Evolutionary conservation across 2,888 invertebrate genomes (phyloP), one percentile per base, ranked within the genome.

Genomic region (Eledona agricola): DNA sequence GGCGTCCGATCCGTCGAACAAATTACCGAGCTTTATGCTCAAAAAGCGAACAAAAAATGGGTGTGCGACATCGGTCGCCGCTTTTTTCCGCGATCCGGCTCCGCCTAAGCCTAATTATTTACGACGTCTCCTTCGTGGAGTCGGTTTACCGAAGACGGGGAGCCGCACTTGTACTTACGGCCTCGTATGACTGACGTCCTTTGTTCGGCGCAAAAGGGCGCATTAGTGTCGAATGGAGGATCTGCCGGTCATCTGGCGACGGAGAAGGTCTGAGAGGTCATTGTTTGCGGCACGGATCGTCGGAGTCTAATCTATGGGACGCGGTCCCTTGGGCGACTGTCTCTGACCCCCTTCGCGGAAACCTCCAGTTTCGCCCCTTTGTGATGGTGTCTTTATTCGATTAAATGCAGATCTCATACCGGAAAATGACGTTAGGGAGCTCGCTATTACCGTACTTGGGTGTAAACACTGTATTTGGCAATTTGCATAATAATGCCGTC

Each of bases 231-330:
- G 50, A 50, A 50, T 50, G 35, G 51, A 37, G 51, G 45, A 45
- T 45, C 51, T 51, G 51, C 51, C 29, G 51, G 51, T 51, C 51
- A 51, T 51, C 45, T 45, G 31, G 45, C 12, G 34, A 35, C 42
- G 42, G 51, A 42, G 51, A 50, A 40, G 32, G 51, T 42, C 31
- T 47, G 47, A 47, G 43, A 45, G 45, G 51, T 51, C 51, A 51
- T 51, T 51, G 51, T 51, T 51, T 51, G 51, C 45, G 13, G 51
- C 51, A 28, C 51, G 51, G 43, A 51, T 51, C 51, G 51, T 16
- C 42, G 29, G 43, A 42, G 28, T 37, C 37, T 51, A 51, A 51
- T 51, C 51, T 37, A 22, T 28, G 37, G 51, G 51, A 35, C 29
- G 25, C 28, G 42, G 23, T 35, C 43, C 40, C 50, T 19, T 34